Evolutionary conservation across 2,797 vertebrate genomes (phyloP).

Genomic region (Chelonia mydas): DNA sequence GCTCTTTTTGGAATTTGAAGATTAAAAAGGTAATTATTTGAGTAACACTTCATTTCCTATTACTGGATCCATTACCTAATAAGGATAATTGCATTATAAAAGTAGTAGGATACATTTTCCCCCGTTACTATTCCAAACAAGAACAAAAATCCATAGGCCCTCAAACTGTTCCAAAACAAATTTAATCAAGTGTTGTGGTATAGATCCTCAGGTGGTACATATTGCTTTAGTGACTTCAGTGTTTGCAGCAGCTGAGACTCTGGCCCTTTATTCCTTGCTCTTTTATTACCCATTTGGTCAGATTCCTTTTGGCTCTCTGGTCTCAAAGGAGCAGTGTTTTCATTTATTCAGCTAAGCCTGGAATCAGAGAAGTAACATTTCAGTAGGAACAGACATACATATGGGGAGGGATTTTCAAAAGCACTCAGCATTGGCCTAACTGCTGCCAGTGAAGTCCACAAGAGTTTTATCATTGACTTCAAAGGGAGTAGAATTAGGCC

Average conservation of each 20-base stretch:
- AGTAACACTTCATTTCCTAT: background rate
- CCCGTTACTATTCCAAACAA: background rate
- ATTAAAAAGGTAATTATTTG: background rate
- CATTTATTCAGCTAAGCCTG: slow-evolving; percentile 51
- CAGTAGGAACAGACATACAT: background rate
- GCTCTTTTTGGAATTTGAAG: background rate
- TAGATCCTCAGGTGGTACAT: background rate
- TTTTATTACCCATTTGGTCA: slow-evolving; percentile 34
- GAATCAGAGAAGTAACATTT: slow-evolving; percentile 38
- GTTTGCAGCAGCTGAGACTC: background rate
- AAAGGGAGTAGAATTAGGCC: background rate
- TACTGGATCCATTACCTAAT: background rate
- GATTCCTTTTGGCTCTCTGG: background rate
- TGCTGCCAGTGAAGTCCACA: background rate
- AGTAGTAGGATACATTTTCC: accelerated
- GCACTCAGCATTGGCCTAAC: background rate
- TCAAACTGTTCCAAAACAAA: background rate
- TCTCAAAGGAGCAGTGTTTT: slow-evolving; percentile 8
- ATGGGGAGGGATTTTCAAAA: slow-evolving; percentile 46
- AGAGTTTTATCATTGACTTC: slow-evolving; percentile 45
- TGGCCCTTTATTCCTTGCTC: slow-evolving; percentile 11
- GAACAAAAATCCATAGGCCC: background rate
- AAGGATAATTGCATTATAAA: background rate
- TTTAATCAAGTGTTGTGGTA: background rate
- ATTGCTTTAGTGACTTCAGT: background rate